These are phyloP conservation scores for Ctenopoma kingsleyae DNA, from an alignment of 2,797 vertebrate genomes.

Conservation along the genomic window DNA sequence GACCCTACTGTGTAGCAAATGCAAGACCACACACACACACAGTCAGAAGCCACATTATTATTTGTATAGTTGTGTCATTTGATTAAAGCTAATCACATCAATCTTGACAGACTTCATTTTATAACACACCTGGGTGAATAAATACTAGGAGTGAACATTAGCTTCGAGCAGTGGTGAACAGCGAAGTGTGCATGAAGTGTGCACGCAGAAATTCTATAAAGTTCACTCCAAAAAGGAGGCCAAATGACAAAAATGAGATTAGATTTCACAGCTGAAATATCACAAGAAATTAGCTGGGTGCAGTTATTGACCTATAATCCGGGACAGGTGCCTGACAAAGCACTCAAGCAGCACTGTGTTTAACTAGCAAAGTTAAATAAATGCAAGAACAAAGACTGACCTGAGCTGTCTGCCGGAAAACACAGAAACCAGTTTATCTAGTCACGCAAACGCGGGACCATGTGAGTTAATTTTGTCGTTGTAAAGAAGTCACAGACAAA, in stretches of 20 bases:
- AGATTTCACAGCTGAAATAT: constrained; percentile 30
- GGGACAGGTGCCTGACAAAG: constrained; percentile 69
- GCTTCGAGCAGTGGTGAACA: neutral
- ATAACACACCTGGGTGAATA: constrained; percentile 8
- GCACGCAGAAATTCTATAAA: too few species aligned
- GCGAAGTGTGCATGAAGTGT: constrained; percentile 1
- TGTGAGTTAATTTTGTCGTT: constrained; percentile 34
- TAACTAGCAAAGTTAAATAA: constrained; percentile 51
- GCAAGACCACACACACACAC: neutral
- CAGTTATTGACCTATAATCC: constrained; percentile 63
- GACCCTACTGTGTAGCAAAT: too few species aligned
- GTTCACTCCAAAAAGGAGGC: too few species aligned
- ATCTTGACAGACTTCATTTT: constrained; percentile 1
- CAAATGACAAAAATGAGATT: too few species aligned
- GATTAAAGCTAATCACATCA: constrained; percentile 3
- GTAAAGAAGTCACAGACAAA: constrained; percentile 55
- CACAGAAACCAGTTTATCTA: constrained; percentile 65
- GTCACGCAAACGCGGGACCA: constrained; percentile 51
- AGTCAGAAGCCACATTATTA: neutral
- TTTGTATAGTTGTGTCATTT: neutral
- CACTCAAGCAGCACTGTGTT: constrained; percentile 29
- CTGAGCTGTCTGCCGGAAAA: constrained; percentile 37
- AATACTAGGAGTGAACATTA: neutral
- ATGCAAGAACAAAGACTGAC: constrained; percentile 58
- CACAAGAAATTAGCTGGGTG: constrained; percentile 55